Percentiles rank a stretch among this genome's conserved stretches.
phyloP scores from a whole-genome alignment of 2,113 vertebrate genomes.

The Saccopteryx bilineata region DNA sequence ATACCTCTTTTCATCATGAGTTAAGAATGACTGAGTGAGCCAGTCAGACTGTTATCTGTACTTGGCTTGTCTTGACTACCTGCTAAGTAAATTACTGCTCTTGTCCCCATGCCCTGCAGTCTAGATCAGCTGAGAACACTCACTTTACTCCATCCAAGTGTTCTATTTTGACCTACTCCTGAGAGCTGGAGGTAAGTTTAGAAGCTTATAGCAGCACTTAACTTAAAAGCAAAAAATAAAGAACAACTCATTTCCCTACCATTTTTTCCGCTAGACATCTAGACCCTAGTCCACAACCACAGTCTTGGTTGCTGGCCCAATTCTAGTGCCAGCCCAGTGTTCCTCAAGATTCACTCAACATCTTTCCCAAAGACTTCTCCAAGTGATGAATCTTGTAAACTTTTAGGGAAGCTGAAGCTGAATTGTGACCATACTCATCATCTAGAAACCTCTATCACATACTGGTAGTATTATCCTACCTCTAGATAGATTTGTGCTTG shows the following conservation, averaged over 20 bases:
- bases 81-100: background rate
- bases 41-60: background rate
- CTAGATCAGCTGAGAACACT: background rate
- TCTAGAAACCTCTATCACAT: background rate
- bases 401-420: background rate
- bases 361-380: background rate
- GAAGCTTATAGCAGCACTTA: background rate
- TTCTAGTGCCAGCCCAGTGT: background rate
- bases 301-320: background rate
- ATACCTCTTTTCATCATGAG: background rate
- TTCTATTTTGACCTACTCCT: background rate
- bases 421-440: background rate
- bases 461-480: background rate
- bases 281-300: background rate
- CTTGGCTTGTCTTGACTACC: background rate
- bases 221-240: background rate
- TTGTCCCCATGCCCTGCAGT: background rate
- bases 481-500: background rate
- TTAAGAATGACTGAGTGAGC: background rate
- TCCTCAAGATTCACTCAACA: background rate
- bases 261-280: background rate
- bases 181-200: background rate
- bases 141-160: background rate
- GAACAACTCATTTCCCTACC: background rate
- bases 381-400: background rate